These are phyloP conservation scores for Chionis minor DNA, from an alignment of 2,113 vertebrate genomes.

Conservation along the genomic window DNA sequence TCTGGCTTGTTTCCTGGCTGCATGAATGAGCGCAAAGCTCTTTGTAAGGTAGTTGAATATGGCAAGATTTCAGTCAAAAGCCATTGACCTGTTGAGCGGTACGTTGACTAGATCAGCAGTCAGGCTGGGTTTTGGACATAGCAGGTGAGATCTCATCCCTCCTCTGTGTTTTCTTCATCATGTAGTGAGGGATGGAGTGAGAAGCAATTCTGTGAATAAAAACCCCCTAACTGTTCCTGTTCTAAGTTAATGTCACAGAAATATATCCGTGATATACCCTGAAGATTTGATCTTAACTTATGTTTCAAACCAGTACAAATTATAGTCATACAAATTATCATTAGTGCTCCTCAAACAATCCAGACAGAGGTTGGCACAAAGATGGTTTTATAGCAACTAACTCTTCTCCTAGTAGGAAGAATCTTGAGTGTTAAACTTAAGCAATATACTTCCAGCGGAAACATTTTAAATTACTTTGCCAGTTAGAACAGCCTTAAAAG, in stretches of 20 bases:
- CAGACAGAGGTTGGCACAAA: background rate
- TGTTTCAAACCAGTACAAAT: background rate
- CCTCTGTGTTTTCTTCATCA: background rate
- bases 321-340: background rate
- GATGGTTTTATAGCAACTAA: background rate
- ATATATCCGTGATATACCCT: background rate
- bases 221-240: background rate
- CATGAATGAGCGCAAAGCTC: conserved; percentile 26
- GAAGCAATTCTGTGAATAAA: background rate
- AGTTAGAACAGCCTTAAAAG: background rate
- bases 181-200: background rate
- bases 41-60: conserved; percentile 12
- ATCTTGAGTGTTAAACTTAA: background rate
- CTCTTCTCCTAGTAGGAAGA: background rate
- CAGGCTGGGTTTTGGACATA: background rate
- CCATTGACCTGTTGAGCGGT: background rate
- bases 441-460: background rate
- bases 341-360: background rate
- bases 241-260: background rate
- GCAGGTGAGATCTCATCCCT: background rate
- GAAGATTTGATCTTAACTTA: background rate
- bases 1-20: conserved; percentile 42
- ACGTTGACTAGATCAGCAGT: background rate
- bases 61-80: conserved; percentile 28
- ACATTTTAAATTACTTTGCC: background rate